phyloP scores from a whole-genome alignment of 1,140 invertebrate genomes.

The Rhynchophorus ferrugineus region DNA sequence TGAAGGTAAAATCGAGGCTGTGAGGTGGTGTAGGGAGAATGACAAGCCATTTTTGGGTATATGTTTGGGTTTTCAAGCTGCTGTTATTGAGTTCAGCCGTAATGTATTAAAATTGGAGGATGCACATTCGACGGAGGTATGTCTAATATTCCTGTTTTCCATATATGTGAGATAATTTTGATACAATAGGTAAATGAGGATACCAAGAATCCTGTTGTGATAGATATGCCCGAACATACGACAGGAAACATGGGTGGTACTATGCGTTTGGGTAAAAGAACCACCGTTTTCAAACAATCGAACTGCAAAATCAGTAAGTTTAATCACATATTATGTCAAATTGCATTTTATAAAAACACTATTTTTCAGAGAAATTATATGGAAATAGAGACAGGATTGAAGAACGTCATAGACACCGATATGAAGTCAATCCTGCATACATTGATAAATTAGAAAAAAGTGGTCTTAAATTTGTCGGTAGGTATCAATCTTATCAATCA shows the following conservation, averaged over 20 bases:
- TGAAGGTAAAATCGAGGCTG: conserved; percentile 93
- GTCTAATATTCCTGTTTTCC: neutral
- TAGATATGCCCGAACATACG: conserved; percentile 99
- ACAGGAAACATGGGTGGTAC: conserved; percentile 90
- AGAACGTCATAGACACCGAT: conserved; percentile 95
- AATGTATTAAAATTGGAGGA: conserved; percentile 71
- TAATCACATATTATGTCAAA: neutral
- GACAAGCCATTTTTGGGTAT: conserved; percentile 91
- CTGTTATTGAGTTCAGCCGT: conserved; percentile 93
- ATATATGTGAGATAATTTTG: too few relatives aligned
- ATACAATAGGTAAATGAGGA: conserved; percentile 43
- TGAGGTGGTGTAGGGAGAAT: conserved; percentile 85
- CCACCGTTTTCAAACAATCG: conserved; percentile 63
- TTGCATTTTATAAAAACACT: neutral
- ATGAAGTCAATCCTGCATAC: conserved; percentile 90
- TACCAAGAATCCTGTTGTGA: conserved; percentile 73
- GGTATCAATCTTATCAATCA: conserved; percentile 28
- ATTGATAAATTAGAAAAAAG: conserved; percentile 68
- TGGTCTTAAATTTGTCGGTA: conserved; percentile 88
- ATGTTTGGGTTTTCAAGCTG: conserved; percentile 93
- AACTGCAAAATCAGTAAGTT: conserved; percentile 64
- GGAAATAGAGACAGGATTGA: conserved; percentile 74
- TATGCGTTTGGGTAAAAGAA: conserved; percentile 91
- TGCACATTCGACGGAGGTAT: conserved; percentile 78
- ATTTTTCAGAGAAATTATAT: conserved; percentile 67